These are phyloP conservation scores for Eupithecia tripunctaria DNA, from an alignment of 2,888 invertebrate genomes.

Conservation along the genomic window DNA sequence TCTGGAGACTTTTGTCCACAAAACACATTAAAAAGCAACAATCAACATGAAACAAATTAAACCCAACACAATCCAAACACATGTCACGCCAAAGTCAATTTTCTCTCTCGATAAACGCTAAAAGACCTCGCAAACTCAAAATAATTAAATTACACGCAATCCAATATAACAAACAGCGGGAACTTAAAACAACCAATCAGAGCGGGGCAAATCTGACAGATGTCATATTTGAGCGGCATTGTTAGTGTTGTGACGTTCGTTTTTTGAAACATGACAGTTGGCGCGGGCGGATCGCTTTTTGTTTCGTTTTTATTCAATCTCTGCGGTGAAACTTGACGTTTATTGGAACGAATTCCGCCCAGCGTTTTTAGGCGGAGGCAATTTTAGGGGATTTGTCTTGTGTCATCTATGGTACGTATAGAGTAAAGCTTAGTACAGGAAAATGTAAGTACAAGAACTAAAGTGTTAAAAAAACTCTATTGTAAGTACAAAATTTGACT, in stretches of 20 bases:
- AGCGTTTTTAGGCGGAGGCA: conserved; percentile 28
- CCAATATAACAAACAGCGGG: conserved; percentile 64
- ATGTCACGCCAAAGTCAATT: conserved; percentile 65
- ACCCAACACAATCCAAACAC: conserved; percentile 51
- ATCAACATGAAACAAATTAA: conserved; percentile 44
- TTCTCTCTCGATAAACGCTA: conserved; percentile 67
- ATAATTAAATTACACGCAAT: conserved; percentile 72
- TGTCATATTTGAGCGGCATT: conserved; percentile 71
- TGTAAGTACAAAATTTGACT: no score
- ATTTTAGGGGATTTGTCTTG: conserved; percentile 31
- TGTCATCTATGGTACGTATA: conserved; percentile 12
- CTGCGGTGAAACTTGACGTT: conserved; percentile 51
- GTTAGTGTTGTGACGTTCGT: conserved; percentile 66
- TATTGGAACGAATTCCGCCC: conserved; percentile 38
- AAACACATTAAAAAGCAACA: conserved; percentile 7
- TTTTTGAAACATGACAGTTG: conserved; percentile 75
- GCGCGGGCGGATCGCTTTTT: conserved; percentile 64
- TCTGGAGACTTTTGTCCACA: neutral
- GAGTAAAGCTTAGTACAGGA: neutral
- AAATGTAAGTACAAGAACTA: neutral
- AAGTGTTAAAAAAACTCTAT: neutral
- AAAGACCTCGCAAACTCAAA: conserved; percentile 57
- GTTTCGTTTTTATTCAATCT: conserved; percentile 66
- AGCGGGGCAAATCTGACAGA: conserved; percentile 73
- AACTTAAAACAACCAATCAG: conserved; percentile 67